phyloP scores from a whole-genome alignment of 2,888 invertebrate genomes.

The Lasioglossum villosulum region DNA sequence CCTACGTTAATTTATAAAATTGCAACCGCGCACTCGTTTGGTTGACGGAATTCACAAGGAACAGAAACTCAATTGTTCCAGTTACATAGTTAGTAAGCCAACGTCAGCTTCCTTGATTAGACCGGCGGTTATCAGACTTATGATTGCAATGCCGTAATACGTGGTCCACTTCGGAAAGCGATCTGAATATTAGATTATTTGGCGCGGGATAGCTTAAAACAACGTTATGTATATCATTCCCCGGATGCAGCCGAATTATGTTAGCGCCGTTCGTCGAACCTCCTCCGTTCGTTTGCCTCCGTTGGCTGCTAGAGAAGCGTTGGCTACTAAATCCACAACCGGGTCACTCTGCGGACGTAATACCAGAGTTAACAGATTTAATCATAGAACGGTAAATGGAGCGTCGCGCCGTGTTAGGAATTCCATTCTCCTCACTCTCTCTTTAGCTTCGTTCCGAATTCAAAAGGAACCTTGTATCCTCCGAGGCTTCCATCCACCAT shows the following conservation, averaged over 20 bases:
- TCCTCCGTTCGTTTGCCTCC: constrained; percentile 11
- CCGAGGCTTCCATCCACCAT: neutral
- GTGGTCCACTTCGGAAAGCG: neutral
- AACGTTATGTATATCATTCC: neutral
- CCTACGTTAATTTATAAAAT: neutral
- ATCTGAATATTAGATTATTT: neutral
- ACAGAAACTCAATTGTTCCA: neutral
- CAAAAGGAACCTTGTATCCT: neutral
- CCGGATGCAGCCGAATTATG: neutral
- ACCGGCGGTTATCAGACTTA: neutral
- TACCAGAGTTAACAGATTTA: constrained; percentile 56
- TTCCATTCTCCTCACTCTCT: constrained; percentile 49
- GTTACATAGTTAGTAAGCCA: neutral
- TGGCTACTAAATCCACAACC: constrained; percentile 55
- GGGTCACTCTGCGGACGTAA: constrained; percentile 56
- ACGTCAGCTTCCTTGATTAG: neutral
- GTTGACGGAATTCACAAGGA: neutral
- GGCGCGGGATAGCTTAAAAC: neutral
- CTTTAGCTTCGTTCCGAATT: constrained; percentile 18
- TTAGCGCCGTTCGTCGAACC: constrained; percentile 19
- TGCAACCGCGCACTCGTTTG: neutral
- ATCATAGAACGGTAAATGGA: constrained; percentile 65
- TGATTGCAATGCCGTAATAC: no score
- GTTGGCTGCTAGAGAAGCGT: constrained; percentile 31
- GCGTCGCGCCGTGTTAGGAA: constrained; percentile 51